Evolutionary conservation across 1,140 invertebrate genomes (phyloP).

Genomic region (Mercenaria mercenaria): DNA sequence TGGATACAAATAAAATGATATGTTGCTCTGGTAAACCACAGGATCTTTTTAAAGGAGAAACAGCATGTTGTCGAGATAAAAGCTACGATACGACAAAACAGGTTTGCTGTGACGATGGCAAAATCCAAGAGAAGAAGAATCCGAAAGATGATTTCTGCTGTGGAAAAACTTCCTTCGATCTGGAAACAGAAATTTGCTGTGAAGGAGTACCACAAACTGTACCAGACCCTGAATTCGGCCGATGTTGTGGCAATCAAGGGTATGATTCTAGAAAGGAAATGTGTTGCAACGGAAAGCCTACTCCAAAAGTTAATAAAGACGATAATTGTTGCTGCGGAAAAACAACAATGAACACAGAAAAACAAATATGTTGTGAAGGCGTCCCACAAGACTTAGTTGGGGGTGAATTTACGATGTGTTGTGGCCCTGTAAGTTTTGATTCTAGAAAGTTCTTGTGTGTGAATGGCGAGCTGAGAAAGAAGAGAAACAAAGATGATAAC

Average conservation of each 20-base stretch:
- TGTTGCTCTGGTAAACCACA: slow-evolving; percentile 52
- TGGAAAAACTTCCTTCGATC: slow-evolving; percentile 53
- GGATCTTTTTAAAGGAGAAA: slow-evolving; percentile 31
- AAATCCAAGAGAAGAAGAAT: slow-evolving; percentile 44
- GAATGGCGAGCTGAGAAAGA: slow-evolving; percentile 20
- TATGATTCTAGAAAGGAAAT: slow-evolving; percentile 49
- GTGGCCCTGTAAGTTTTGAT: slow-evolving; percentile 40
- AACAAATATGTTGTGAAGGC: slow-evolving; percentile 62
- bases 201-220: slow-evolving; percentile 38
- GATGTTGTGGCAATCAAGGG: slow-evolving; percentile 45
- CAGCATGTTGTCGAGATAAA: slow-evolving; percentile 51
- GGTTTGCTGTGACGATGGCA: slow-evolving; percentile 58
- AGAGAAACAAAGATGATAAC: slow-evolving; percentile 50
- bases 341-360: slow-evolving; percentile 53
- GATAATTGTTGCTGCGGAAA: slow-evolving; percentile 64
- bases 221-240: slow-evolving; percentile 6
- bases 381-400: slow-evolving; percentile 41
- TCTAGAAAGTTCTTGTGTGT: slow-evolving; percentile 31
- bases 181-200: slow-evolving; percentile 57
- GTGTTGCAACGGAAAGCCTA: slow-evolving; percentile 38
- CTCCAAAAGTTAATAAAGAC: background rate
- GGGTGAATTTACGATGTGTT: slow-evolving; percentile 48
- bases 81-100: slow-evolving; percentile 51
- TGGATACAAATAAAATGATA: slow-evolving; percentile 47
- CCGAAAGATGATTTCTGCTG: slow-evolving; percentile 57